phyloP scores from a whole-genome alignment of 2,113 vertebrate genomes.

The Cervus canadensis region DNA sequence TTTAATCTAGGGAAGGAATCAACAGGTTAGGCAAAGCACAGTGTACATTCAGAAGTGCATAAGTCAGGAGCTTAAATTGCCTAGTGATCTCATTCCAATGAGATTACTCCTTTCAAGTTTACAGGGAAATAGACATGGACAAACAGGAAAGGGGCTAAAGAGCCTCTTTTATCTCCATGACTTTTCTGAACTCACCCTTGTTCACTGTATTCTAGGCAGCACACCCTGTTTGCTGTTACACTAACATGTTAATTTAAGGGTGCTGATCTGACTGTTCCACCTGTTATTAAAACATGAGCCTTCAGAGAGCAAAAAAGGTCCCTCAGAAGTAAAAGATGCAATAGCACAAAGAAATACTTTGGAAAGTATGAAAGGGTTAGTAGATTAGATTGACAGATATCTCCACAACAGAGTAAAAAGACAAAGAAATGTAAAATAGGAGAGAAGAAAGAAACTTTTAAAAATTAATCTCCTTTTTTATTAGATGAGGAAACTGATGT shows the following conservation, averaged over 20 bases:
- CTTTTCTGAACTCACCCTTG: not conserved
- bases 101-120: not conserved
- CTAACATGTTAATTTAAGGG: not conserved
- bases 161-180: not conserved
- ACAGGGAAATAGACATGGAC: not conserved
- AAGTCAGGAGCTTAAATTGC: not conserved
- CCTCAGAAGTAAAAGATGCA: not conserved
- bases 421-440: not conserved
- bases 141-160: not conserved
- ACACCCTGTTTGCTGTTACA: not conserved
- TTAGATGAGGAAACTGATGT: not conserved
- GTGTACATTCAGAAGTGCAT: not conserved
- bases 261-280: not conserved
- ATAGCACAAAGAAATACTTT: not conserved
- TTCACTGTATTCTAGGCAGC: not conserved
- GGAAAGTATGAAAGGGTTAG: not conserved
- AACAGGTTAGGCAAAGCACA: not conserved
- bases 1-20: not conserved
- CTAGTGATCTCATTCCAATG: not conserved
- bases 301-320: not conserved
- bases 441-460: not conserved
- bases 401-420: not conserved
- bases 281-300: not conserved
- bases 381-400: not conserved
- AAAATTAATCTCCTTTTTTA: not conserved